Base-by-base conservation (phyloP, 2,888 invertebrate species). In the Mimas tiliae region DNA sequence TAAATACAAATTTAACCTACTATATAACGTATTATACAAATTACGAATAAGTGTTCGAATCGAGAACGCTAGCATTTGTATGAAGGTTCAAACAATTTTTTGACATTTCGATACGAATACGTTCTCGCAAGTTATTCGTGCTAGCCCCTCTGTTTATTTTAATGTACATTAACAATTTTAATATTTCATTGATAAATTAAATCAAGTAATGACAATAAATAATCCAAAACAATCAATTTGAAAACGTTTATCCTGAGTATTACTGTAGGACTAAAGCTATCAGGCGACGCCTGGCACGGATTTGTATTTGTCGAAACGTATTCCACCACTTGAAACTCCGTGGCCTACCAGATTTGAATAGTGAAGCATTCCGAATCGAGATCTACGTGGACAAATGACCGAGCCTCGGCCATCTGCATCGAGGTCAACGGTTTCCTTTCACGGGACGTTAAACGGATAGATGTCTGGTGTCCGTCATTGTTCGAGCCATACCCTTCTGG, bases 391-490 rank as follows among this genome's bases (percentile, higher is more conserved):
- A 62, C 51, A 51, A 58, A 58, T 42, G 58, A 58, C 58, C 58
- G 14, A 52, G 27, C 51, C 27, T 52, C 58, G 42, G 38, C 68
- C 66, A 67, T 70, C 68, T 73, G 72, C 72, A 75, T 70, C 67
- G 73, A 69, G 77, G 75, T 77, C 82, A 75, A 77, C 70, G 66
- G 73, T 71, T 50, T 72, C 74, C 69, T 71, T 83, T 81, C 74
- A 81, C 77, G 82, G 76, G 65, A 78, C 80, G 78, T 81, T 81
- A 80, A 74, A 65, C 72, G 76, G 74, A 79, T 77, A 73, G 76
- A 83, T 81, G 80, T 71, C 76, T 72, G 64, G 69, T 76, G 79
- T 83, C 81, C 75, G 76, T 84, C 84, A 84, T 78, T 85, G 82
- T 83, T 81, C 73, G 65, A 63, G 70, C 72, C 69, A 69, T 69